These are phyloP conservation scores for Strongylocentrotus purpuratus DNA, from an alignment of 35 echinoderm and acorn worm species.

Conservation along the genomic window DNA sequence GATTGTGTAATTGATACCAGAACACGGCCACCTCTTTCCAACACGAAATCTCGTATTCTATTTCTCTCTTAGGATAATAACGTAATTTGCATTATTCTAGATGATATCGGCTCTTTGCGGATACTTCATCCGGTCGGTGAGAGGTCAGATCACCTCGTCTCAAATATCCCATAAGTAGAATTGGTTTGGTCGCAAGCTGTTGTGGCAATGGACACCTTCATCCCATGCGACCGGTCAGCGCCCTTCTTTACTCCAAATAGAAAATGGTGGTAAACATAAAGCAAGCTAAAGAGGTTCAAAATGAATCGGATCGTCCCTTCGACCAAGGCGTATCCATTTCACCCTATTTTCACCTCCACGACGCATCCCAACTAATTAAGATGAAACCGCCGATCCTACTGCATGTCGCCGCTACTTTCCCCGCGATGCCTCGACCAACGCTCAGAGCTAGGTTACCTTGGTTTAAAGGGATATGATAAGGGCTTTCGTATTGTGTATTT, in stretches of 20 bases:
- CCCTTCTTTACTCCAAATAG: neutral
- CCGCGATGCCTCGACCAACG: neutral
- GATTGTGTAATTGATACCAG: neutral
- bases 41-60: neutral
- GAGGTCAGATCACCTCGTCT: neutral
- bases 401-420: neutral
- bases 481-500: too few relatives aligned
- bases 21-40: neutral
- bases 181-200: neutral
- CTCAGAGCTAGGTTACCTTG: neutral
- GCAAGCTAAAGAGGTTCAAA: conserved; percentile 2
- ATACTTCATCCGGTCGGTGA: neutral
- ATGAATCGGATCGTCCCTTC: conserved; percentile 9
- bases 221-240: neutral
- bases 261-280: conserved; percentile 1
- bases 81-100: neutral
- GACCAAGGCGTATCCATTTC: neutral
- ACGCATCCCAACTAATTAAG: conserved; percentile 16
- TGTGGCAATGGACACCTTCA: neutral
- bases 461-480: neutral
- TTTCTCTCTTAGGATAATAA: neutral
- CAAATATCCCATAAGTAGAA: conserved; percentile 4
- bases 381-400: neutral
- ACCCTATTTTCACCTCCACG: neutral
- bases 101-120: neutral